Evolutionary conservation across 1,140 invertebrate species (phyloP), one percentile per base, ranked within the genome.

Genomic region (Aphelenchoides besseyi): DNA sequence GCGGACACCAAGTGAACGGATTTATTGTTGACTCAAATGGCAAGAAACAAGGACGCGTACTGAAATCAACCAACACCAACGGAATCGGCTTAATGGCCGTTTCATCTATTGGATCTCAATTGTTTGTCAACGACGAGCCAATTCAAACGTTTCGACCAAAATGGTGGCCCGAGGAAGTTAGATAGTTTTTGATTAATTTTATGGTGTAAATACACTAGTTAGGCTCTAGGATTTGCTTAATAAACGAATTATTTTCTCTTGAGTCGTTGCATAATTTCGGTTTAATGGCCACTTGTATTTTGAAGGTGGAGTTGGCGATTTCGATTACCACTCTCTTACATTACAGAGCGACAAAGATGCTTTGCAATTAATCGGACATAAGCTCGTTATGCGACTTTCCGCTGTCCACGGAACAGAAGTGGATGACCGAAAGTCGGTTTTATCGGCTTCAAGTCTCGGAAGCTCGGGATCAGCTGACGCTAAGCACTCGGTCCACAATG

Each of bases 1-100:
- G 95, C 74, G 85, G 88, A 8, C 70, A 77, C 5, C n/a, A 23
- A 2, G 36, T 52, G 9, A 23, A 62, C 2, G 73, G 41, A 26
- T 9, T 16, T 8, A 37, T 75, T 30, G 29, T 70, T n/a, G 57
- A 70, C 29, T 30, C 33, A 30, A 54, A 76, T 23, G 69, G 69
- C 9, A 75, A 76, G 53, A 75, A 76, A 69, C 26, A 36, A 18
- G 74, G 73, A 53, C 35, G 72, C 26, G 67, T 75, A 9, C 8
- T 70, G n/a, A 30, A 48, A 54, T 70, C 67, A 71, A 69, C n/a
- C 2, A 29, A 69, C 32, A 12, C 16, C n/a, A 16, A 23, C 16
- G 67, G 67, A 1, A 12, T 69, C 32, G 67, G 12, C 1, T 29
- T 69, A 16, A 16, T 69, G 1, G 16, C 61, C 3, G 23, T 71